These are phyloP conservation scores for Malacoraja senta DNA, from an alignment of 2,797 vertebrate species.

Conservation along the genomic window DNA sequence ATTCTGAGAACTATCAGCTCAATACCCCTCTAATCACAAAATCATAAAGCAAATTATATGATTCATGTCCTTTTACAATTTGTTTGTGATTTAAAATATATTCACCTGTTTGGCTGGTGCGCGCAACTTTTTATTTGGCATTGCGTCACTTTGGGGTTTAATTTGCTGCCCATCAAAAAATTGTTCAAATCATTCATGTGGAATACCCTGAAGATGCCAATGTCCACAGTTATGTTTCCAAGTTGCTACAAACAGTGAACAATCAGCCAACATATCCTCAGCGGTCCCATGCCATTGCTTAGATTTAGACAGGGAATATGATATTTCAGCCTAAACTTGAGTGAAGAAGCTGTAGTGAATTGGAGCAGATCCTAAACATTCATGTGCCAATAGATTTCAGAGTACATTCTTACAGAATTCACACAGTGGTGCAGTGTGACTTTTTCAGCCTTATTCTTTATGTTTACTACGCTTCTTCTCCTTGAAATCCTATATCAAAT, in stretches of 20 bases:
- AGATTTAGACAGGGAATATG: not conserved
- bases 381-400: not conserved
- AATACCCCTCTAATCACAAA: not conserved
- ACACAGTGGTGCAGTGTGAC: too few species aligned
- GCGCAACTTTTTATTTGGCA: not conserved
- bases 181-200: not conserved
- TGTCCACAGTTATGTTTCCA: not conserved
- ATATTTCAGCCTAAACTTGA: not conserved
- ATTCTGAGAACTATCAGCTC: not conserved
- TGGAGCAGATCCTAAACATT: not conserved
- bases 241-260: not conserved
- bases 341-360: not conserved
- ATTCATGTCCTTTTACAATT: not conserved
- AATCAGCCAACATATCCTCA: not conserved
- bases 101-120: not conserved
- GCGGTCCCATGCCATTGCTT: not conserved
- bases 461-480: too few species aligned
- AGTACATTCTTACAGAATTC: too few species aligned
- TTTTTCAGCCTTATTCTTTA: too few species aligned
- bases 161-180: not conserved
- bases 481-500: too few species aligned
- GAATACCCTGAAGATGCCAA: not conserved
- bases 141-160: not conserved
- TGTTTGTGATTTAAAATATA: not conserved
- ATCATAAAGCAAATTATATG: not conserved